Evolutionary conservation across 2,797 vertebrate genomes (phyloP), one percentile per base, ranked within the genome.

Genomic region (Eurystomus glaucurus): DNA sequence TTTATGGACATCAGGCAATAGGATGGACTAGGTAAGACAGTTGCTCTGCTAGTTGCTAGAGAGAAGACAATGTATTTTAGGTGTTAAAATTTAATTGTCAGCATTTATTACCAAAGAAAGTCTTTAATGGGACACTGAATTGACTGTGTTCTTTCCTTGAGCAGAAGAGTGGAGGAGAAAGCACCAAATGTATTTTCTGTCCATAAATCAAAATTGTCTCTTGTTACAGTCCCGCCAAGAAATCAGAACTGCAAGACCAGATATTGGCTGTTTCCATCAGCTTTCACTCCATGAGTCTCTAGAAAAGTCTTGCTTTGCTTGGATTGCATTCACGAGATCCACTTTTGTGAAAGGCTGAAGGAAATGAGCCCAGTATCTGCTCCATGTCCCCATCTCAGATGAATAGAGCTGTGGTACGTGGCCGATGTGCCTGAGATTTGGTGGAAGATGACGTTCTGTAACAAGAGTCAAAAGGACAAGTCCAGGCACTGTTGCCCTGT

Each of bases 141-240:
- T 33, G 43, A n/a, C 4, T 14, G 8, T 0, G 0, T 43, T 70
- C 22, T 61, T 70, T 45, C 43, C 31, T 92, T 57, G 21, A 43
- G 25, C 17, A 29, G 25, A 83, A 64, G 3, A 62, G 10, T 33
- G 28, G 13, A 90, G 14, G 4, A 60, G 11, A 80, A 86, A 76
- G 19, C 6, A 17, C 4, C 23, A 37, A n/a, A 41, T 26, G 5
- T 33, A 10, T 80, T 89, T 93, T 48, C 50, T 72, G 20, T 21
- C 18, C 4, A 8, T 16, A 17, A 48, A 46, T 7, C 9, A 39
- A 78, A 85, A 41, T 31, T 75, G 8, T 31, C 13, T 65, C 35
- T 33, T 85, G 13, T 71, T 37, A 35, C 33, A 72, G 35, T 12
- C 12, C 18, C 52, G 51, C 22, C 22, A 52, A 28, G 41, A 43